A percentile compares a stretch with the other conserved stretches of the same genome.
Evolutionary conservation across 1,140 invertebrate genomes (phyloP).

Genomic region (Cheumatopsyche charites): DNA sequence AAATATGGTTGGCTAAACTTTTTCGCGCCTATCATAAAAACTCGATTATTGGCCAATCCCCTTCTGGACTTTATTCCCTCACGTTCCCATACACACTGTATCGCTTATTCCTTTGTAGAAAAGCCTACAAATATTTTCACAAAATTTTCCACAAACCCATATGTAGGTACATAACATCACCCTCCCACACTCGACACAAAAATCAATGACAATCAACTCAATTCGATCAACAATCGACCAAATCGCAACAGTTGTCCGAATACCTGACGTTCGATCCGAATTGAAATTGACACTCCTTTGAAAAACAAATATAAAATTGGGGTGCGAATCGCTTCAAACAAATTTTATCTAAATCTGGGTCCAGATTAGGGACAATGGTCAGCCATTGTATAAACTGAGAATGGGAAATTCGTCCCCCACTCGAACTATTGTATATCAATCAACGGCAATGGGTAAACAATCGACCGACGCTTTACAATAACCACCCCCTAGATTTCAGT

Average conservation of each 20-base stretch:
- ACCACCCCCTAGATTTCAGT: constrained; percentile 12
- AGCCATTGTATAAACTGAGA: constrained; percentile 26
- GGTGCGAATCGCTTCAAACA: constrained; percentile 35
- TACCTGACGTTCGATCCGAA: constrained; percentile 4
- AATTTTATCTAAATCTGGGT: constrained; percentile 39
- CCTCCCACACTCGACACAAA: too few species aligned
- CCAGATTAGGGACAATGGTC: constrained; percentile 26
- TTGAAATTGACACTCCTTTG: background rate
- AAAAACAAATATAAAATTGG: background rate
- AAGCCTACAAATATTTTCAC: too few species aligned
- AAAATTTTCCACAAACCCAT: too few species aligned
- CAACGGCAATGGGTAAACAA: constrained; percentile 36
- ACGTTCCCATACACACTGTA: constrained; percentile 14
- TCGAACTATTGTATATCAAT: constrained; percentile 42
- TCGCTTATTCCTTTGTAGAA: too few species aligned
- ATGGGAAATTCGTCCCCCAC: background rate
- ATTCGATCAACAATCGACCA: too few species aligned
- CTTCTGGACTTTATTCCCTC: constrained; percentile 25
- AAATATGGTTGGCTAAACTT: constrained; percentile 46
- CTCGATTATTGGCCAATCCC: constrained; percentile 46
- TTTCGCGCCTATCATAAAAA: constrained; percentile 47
- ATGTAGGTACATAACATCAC: too few species aligned
- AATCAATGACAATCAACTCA: too few species aligned
- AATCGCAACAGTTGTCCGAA: background rate
- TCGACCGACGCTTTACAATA: constrained; percentile 31